Evolutionary conservation across 2,113 vertebrate genomes (phyloP).

Genomic region (Oncorhynchus clarkii): DNA sequence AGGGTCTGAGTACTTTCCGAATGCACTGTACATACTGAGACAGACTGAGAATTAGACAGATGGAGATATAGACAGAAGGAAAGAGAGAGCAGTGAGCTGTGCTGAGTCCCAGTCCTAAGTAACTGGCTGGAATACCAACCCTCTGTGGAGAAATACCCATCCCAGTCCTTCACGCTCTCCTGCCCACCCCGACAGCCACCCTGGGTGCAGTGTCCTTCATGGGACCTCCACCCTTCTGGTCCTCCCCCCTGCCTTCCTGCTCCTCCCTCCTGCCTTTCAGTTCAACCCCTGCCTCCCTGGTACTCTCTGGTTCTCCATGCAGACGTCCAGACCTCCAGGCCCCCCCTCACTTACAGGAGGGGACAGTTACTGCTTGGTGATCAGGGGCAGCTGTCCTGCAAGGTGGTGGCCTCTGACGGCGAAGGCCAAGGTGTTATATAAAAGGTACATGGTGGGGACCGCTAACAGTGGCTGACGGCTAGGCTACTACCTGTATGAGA

Average conservation of each 20-base stretch:
- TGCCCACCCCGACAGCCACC: slow-evolving; percentile 68
- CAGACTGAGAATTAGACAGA: background rate
- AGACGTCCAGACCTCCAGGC: background rate
- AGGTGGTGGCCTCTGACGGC: slow-evolving; percentile 49
- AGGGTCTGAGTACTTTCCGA: too few relatives aligned
- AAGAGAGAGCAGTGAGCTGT: background rate
- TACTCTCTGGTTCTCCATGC: slow-evolving; percentile 41
- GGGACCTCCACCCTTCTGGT: slow-evolving; percentile 65
- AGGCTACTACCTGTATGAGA: slow-evolving; percentile 42
- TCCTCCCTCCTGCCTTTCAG: background rate
- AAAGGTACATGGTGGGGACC: slow-evolving; percentile 2
- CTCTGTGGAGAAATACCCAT: slow-evolving; percentile 64
- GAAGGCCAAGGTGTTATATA: background rate
- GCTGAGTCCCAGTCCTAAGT: background rate
- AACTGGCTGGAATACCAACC: slow-evolving; percentile 30
- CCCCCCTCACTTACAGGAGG: slow-evolving; percentile 28
- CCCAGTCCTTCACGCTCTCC: slow-evolving; percentile 69
- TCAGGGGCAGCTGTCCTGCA: slow-evolving; percentile 53
- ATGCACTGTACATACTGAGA: too few relatives aligned
- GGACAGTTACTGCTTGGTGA: slow-evolving; percentile 55
- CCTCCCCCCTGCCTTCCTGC: slow-evolving; percentile 15
- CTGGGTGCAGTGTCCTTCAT: slow-evolving; percentile 72
- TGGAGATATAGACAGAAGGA: too few relatives aligned
- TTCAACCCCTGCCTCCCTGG: slow-evolving; percentile 37
- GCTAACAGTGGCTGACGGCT: slow-evolving; percentile 4